A percentile compares a stretch with the other conserved stretches of the same genome.
Conservation (phyloP, 1,140 invertebrate species). For the Holotrichia oblita region DNA sequence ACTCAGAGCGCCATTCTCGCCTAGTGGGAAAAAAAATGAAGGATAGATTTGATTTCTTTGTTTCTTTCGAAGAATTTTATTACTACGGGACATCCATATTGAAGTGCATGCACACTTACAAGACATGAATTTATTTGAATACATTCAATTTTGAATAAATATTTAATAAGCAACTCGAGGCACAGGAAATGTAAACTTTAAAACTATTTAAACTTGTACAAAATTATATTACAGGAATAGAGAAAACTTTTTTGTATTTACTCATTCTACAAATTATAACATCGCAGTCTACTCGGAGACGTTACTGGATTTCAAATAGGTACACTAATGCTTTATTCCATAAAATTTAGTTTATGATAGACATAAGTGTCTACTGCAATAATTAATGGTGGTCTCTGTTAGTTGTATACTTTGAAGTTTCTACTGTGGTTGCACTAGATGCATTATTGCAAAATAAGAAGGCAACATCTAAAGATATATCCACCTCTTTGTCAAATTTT, state of each 20-base stretch:
- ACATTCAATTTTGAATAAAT: background rate
- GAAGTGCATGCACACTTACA: background rate
- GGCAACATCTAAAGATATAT: no score
- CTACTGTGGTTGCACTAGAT: no score
- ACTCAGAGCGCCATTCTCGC: background rate
- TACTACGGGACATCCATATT: background rate
- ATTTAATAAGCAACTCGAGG: background rate
- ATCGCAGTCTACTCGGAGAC: background rate
- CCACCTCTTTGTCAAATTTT: no score
- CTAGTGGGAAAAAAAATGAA: slow-evolving; percentile 9
- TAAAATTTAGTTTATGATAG: no score
- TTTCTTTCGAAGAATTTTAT: background rate
- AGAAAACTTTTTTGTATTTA: background rate
- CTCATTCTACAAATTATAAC: background rate
- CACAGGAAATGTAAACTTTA: background rate
- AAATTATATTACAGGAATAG: background rate
- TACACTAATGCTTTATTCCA: no score
- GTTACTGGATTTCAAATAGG: background rate
- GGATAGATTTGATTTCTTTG: background rate
- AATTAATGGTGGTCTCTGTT: no score
- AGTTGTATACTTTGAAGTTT: no score
- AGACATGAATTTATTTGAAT: background rate
- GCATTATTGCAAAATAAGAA: no score
- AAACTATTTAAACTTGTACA: slow-evolving; percentile 18
- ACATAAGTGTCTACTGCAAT: no score